phyloP scores from a whole-genome alignment of 2,797 vertebrate species.

The Microctenopoma lineatum region DNA sequence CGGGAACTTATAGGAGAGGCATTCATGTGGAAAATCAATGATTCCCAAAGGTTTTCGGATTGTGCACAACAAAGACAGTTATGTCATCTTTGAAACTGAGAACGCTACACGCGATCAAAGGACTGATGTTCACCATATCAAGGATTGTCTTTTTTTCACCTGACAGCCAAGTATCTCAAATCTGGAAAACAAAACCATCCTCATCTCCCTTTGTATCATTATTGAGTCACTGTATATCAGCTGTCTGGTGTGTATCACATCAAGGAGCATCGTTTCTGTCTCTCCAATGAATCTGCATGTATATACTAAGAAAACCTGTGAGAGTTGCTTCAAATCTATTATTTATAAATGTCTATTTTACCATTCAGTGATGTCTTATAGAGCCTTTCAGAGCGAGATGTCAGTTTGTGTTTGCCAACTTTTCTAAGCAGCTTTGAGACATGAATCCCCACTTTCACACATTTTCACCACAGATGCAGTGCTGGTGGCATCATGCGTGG shows the following conservation, averaged over 20 bases:
- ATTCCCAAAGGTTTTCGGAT: conserved; percentile 51
- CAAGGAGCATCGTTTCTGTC: conserved; percentile 47
- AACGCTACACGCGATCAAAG: conserved; percentile 50
- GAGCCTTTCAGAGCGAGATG: conserved; percentile 59
- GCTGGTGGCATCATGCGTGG: conserved; percentile 77
- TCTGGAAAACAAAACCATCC: conserved; percentile 41
- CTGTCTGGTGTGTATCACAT: conserved; percentile 47
- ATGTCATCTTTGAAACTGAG: conserved; percentile 50
- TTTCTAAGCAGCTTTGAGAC: conserved; percentile 69
- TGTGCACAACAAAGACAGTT: conserved; percentile 49
- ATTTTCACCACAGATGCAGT: conserved; percentile 66
- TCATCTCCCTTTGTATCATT: conserved; percentile 28
- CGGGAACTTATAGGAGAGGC: conserved; percentile 33
- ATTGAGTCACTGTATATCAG: conserved; percentile 32
- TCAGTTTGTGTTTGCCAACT: conserved; percentile 60
- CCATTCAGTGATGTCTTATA: conserved; percentile 63
- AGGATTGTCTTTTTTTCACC: conserved; percentile 21
- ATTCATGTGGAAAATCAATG: conserved; percentile 50
- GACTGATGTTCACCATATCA: conserved; percentile 37
- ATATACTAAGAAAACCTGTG: conserved; percentile 49
- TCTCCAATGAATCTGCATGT: conserved; percentile 67
- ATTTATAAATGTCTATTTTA: conserved; percentile 77
- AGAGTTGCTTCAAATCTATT: conserved; percentile 63
- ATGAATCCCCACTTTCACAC: conserved; percentile 47
- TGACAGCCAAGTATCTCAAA: conserved; percentile 43